These are phyloP conservation scores for Magallana gigas DNA, from an alignment of 1,140 invertebrate species.

Conservation along the genomic window DNA sequence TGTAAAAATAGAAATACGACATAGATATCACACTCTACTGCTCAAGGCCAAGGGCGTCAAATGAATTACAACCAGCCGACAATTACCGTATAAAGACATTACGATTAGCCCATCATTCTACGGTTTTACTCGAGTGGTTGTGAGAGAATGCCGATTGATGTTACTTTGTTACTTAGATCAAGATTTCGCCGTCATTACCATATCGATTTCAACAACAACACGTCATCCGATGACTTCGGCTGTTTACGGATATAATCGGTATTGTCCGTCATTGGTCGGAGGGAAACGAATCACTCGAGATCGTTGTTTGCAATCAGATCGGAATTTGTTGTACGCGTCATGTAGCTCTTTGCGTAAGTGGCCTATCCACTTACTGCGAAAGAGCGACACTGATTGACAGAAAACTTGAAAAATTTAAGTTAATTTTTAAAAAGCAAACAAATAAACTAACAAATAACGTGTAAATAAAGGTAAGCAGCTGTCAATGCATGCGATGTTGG, in stretches of 20 bases:
- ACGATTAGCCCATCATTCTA: not conserved
- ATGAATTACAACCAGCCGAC: not conserved
- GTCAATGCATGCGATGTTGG: no score
- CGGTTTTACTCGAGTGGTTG: not conserved
- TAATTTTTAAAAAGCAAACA: no score
- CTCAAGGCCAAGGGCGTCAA: not conserved
- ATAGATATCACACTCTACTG: not conserved
- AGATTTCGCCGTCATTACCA: not conserved
- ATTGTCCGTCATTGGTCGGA: slow-evolving; percentile 1
- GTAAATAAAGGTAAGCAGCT: no score
- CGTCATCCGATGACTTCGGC: slow-evolving; percentile 2
- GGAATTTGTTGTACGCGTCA: not conserved
- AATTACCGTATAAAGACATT: not conserved
- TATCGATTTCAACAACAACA: slow-evolving; percentile 18
- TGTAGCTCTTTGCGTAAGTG: not conserved
- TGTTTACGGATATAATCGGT: slow-evolving; percentile 16
- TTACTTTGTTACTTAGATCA: not conserved
- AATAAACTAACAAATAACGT: no score
- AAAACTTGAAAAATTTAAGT: no score
- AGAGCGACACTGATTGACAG: not conserved
- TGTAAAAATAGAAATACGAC: no score
- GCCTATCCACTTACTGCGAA: not conserved
- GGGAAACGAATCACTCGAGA: not conserved
- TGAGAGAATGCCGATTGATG: not conserved
- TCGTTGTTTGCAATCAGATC: not conserved